phyloP scores from a whole-genome alignment of 2,797 vertebrate genomes.

The Karalla daura region DNA sequence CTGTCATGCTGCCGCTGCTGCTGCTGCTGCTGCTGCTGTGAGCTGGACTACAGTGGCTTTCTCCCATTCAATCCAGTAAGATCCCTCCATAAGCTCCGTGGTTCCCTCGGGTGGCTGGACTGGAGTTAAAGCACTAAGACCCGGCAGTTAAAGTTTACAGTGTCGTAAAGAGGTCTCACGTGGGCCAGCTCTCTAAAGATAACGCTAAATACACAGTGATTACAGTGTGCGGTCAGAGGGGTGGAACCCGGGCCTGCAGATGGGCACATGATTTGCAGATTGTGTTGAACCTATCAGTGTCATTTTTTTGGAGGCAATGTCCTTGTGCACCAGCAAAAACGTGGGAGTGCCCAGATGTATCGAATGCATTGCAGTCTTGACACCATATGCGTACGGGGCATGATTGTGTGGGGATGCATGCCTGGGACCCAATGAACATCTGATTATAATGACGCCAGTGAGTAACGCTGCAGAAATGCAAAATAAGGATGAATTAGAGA shows the following conservation, averaged over 20 bases:
- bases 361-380: slow-evolving; percentile 13
- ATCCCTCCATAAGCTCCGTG: slow-evolving; percentile 63
- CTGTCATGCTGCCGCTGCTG: slow-evolving; percentile 42
- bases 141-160: slow-evolving; percentile 83
- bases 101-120: slow-evolving; percentile 74
- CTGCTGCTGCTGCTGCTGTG: slow-evolving; percentile 40
- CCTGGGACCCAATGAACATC: not conserved
- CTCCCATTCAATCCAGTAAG: slow-evolving; percentile 73
- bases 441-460: slow-evolving; percentile 27
- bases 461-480: slow-evolving; percentile 31
- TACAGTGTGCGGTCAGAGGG: slow-evolving; percentile 66
- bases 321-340: not conserved
- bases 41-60: slow-evolving; percentile 67
- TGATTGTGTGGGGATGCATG: slow-evolving; percentile 23
- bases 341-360: slow-evolving; percentile 12
- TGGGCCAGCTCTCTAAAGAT: slow-evolving; percentile 78
- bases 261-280: slow-evolving; percentile 58
- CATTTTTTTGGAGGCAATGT: slow-evolving; percentile 2
- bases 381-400: slow-evolving; percentile 20
- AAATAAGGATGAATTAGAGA: slow-evolving; percentile 33
- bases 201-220: slow-evolving; percentile 81
- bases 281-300: slow-evolving; percentile 11
- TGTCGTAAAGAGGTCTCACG: slow-evolving; percentile 78
- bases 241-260: slow-evolving; percentile 57
- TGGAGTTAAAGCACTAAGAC: slow-evolving; percentile 75